Base-by-base conservation (phyloP, 2,888 invertebrate species). In the Drosophila trichaetosa region DNA sequence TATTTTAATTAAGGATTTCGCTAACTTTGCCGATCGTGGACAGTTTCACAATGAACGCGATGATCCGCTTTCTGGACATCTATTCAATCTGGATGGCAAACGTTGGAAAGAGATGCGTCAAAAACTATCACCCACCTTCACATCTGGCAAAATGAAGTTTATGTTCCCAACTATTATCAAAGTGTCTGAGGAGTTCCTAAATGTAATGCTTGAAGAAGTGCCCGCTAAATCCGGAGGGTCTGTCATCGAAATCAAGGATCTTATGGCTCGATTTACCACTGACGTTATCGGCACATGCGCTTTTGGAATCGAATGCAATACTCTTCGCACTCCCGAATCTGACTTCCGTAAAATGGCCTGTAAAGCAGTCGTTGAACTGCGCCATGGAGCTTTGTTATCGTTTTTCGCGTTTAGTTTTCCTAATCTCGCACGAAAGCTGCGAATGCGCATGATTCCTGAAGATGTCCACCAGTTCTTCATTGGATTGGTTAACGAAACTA, bases 281-380 rank as follows among this genome's bases (percentile, higher is more conserved):
- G 94, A 94, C 76, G 93, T 94, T 0, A 94, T 94, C 54, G 94
- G 94, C 13, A 91, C 91, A 1, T 93, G 93, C 76, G 94, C 93
- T 16, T 94, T 94, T 76, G 94, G 94, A 2, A 91, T 94, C 4
- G 92, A 93, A 31, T 92, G 93, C 68, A 93, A 93, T 67, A 92
- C 92, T 3, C 88, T 94, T 54, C 85, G 88, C 18, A 80, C 91
- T 70, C 90, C 92, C 0, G 71, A 91, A 51, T 79, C 91, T 0
- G 90, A 92, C 18, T 93, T 93, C 77, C 90, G 91, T 5, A 72
- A 46, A n/a, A 87, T 87, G 76, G 90, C 4, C 27, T 0, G 4
- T 27, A 27, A 27, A 27, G 4, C 27, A 27, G 0, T 27, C 27
- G 27, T 27, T 27, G 27, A 27, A 27, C 4, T 27, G 27, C 57